A percentile compares a stretch with the other conserved stretches of the same genome.
These are phyloP conservation scores for Gisinianus flammeolus DNA, from an alignment of 2,888 invertebrate species.

Conservation along the genomic window DNA sequence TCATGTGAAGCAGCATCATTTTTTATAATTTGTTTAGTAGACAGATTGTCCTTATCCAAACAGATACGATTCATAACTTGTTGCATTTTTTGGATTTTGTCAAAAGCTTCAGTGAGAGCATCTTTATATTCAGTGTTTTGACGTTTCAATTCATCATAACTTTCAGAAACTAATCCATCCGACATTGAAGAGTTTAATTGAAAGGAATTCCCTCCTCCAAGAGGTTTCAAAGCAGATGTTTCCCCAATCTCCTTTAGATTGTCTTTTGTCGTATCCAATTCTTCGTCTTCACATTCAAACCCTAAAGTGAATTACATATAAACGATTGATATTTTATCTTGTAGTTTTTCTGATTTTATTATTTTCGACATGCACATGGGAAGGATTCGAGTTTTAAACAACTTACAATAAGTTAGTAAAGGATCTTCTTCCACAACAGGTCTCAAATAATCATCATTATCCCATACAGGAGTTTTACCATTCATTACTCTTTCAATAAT, in stretches of 20 bases:
- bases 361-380: not conserved
- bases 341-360: not conserved
- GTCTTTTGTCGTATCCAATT: not conserved
- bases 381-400: too few relatives aligned
- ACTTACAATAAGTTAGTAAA: slow-evolving; percentile 80
- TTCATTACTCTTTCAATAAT: slow-evolving; percentile 62
- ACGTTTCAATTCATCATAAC: not conserved
- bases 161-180: not conserved
- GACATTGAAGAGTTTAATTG: too few relatives aligned
- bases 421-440: slow-evolving; percentile 76
- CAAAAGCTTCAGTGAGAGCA: slow-evolving; percentile 35
- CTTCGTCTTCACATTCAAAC: not conserved
- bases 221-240: not conserved
- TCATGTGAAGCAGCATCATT: slow-evolving; percentile 60
- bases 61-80: slow-evolving; percentile 62
- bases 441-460: slow-evolving; percentile 77
- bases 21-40: not conserved
- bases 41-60: not conserved
- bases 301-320: not conserved
- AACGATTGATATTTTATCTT: not conserved
- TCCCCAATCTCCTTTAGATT: not conserved
- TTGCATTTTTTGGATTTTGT: slow-evolving; percentile 69
- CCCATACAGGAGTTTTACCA: slow-evolving; percentile 68
- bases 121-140: slow-evolving; percentile 16
- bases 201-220: not conserved